These are phyloP conservation scores for Dasysyrphus albostriatus DNA, from an alignment of 2,888 invertebrate genomes.

Conservation along the genomic window DNA sequence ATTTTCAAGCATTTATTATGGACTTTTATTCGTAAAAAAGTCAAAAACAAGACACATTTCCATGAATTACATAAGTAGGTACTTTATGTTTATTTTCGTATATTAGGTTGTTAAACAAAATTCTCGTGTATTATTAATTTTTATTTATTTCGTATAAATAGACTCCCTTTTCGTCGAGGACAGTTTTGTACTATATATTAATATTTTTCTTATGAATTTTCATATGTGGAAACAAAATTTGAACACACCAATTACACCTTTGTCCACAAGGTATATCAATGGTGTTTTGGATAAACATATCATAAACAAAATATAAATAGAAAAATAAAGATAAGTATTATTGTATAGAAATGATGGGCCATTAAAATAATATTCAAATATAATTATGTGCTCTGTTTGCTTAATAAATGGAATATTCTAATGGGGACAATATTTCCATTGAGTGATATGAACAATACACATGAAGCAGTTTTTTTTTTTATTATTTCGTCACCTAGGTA, in stretches of 20 bases:
- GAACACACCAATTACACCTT: slow-evolving; percentile 27
- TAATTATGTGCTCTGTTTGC: not conserved
- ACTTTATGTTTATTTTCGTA: not conserved
- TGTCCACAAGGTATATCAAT: not conserved
- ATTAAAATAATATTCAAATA: slow-evolving; percentile 44
- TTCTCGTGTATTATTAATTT: not conserved
- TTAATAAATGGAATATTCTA: not conserved
- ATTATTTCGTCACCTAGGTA: slow-evolving; percentile 16
- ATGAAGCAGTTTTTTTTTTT: slow-evolving; percentile 15
- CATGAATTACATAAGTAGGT: not conserved
- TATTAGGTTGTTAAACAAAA: not conserved
- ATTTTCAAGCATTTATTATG: not conserved
- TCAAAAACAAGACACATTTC: not conserved
- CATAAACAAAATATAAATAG: not conserved
- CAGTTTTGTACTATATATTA: not conserved
- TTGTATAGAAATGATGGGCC: not conserved
- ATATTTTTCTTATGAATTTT: not conserved
- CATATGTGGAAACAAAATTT: not conserved
- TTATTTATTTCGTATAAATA: not conserved
- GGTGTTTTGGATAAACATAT: slow-evolving; percentile 29
- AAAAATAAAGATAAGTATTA: too few relatives aligned
- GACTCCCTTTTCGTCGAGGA: not conserved
- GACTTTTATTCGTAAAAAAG: not conserved
- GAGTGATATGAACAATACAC: not conserved
- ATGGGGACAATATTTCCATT: slow-evolving; percentile 3